A percentile compares a stretch with the other conserved stretches of the same genome.
Conservation (phyloP, 2,888 invertebrate genomes). For the Hanleya hanleyi region DNA sequence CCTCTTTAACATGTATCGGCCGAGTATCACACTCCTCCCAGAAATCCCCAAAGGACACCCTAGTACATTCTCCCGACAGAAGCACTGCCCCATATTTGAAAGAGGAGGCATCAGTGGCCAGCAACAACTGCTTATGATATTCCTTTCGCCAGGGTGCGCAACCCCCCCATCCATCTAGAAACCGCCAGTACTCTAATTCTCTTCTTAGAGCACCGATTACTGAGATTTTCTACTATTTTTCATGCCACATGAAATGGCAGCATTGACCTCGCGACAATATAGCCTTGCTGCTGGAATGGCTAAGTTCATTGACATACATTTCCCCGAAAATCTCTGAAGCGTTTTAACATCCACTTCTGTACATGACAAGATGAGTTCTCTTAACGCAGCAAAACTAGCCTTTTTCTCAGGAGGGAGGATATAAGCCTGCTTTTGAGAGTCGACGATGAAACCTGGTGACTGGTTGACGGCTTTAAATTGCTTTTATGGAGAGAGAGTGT, state of each 20-base stretch:
- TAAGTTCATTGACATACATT: conserved; percentile 11
- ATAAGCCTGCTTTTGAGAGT: conserved; percentile 4
- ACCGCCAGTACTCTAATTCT: neutral
- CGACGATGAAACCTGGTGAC: conserved; percentile 11
- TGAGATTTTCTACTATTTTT: neutral
- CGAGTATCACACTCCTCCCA: neutral
- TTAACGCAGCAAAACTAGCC: neutral
- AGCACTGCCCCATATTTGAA: neutral
- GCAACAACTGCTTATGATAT: neutral
- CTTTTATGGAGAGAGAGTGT: conserved; percentile 4
- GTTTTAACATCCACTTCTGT: neutral
- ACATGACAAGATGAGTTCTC: conserved; percentile 10
- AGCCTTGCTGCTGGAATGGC: conserved; percentile 20
- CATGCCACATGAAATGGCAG: neutral
- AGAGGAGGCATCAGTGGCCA: neutral
- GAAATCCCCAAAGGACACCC: neutral
- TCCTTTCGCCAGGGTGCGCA: neutral
- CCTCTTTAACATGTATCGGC: neutral
- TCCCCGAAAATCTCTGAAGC: neutral
- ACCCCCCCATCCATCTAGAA: neutral
- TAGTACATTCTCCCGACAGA: neutral
- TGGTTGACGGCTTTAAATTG: neutral
- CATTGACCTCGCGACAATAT: conserved; percentile 7
- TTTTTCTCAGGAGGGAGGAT: conserved; percentile 6
- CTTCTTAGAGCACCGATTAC: neutral